A percentile compares a stretch with the other conserved stretches of the same genome.
Evolutionary conservation across 2,888 invertebrate species (phyloP).

Genomic region (Conchocele bisecta): DNA sequence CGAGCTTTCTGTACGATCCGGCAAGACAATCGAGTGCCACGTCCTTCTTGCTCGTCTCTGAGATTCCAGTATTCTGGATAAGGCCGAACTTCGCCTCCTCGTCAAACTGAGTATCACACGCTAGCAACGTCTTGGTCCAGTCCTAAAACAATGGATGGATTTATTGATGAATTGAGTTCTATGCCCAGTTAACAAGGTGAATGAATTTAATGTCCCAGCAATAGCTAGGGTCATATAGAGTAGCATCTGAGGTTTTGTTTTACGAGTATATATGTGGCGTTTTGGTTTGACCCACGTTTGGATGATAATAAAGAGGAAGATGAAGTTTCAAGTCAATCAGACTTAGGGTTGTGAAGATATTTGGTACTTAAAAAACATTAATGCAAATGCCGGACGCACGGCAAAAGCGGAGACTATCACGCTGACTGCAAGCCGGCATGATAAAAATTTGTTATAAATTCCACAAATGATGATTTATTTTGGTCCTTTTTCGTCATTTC

Average conservation of each 20-base stretch:
- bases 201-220: neutral
- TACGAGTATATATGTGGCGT: too few species aligned
- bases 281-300: too few species aligned
- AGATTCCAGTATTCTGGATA: constrained; percentile 40
- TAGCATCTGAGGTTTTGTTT: neutral
- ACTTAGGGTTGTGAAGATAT: too few species aligned
- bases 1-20: constrained; percentile 71
- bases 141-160: constrained; percentile 53
- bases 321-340: too few species aligned
- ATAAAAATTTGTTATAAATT: too few species aligned
- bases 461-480: too few species aligned
- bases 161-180: neutral
- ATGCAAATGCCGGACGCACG: too few species aligned
- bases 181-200: neutral
- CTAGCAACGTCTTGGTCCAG: constrained; percentile 65
- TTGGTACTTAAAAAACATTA: too few species aligned
- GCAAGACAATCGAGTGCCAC: constrained; percentile 69
- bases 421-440: too few species aligned
- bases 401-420: too few species aligned
- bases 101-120: constrained; percentile 68
- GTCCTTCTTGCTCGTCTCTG: constrained; percentile 41
- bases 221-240: neutral
- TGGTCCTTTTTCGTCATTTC: too few species aligned
- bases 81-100: constrained; percentile 68
- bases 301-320: too few species aligned